phyloP scores from a whole-genome alignment of 2,797 vertebrate species.

The Etheostoma nigrum region DNA sequence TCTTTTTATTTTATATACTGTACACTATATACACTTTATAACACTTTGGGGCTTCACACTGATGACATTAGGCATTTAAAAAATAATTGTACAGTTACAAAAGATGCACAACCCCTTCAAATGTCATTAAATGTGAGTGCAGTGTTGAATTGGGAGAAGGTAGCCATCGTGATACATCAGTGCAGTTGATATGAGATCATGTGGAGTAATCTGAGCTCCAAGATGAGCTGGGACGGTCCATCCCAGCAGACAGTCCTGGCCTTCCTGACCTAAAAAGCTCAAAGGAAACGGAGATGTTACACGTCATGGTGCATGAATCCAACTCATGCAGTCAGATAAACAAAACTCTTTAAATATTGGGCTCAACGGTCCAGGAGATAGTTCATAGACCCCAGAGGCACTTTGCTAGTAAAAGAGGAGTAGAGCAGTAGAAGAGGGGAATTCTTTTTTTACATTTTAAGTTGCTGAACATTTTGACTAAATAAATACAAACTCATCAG shows the following conservation, averaged over 20 bases:
- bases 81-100: not conserved
- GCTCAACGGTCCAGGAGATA: conserved; percentile 33
- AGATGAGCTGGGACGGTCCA: not conserved
- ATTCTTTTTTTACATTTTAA: conserved; percentile 18
- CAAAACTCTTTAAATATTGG: conserved; percentile 55
- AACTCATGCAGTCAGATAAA: conserved; percentile 41
- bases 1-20: not conserved
- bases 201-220: not conserved
- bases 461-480: not conserved
- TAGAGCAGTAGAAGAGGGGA: conserved; percentile 12
- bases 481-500: conserved; percentile 20
- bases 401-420: conserved; percentile 45
- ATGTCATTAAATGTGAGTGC: not conserved
- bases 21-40: too few species aligned
- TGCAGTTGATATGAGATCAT: conserved; percentile 3
- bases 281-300: conserved; percentile 21
- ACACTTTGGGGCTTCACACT: not conserved
- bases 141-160: not conserved
- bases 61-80: not conserved
- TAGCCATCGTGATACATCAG: not conserved
- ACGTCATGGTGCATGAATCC: conserved; percentile 54
- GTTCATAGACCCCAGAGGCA: conserved; percentile 54
- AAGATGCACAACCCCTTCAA: not conserved
- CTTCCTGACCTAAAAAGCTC: conserved; percentile 15
- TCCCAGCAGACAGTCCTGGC: conserved; percentile 2